phyloP scores from a whole-genome alignment of 2,797 vertebrate genomes.

The Stomatorhinus walkeri region DNA sequence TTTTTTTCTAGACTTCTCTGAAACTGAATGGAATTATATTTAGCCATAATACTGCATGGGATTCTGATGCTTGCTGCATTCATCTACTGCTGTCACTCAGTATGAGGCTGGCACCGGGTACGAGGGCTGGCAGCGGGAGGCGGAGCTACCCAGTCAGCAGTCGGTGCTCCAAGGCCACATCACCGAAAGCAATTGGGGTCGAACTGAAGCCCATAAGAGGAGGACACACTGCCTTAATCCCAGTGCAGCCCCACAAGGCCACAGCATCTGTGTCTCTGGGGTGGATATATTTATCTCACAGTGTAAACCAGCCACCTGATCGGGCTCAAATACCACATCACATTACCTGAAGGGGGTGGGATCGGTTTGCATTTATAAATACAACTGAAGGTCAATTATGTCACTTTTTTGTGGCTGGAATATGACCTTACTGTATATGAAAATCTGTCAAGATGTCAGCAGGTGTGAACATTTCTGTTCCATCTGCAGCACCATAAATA shows the following conservation, averaged over 20 bases:
- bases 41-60: neutral
- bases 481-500: slow-evolving; percentile 31
- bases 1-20: slow-evolving; percentile 54
- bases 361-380: neutral
- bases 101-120: slow-evolving; percentile 29
- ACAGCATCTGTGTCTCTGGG: neutral
- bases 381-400: neutral
- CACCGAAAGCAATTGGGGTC: neutral
- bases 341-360: neutral
- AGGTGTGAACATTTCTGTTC: neutral
- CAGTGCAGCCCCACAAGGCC: neutral
- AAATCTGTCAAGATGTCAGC: neutral
- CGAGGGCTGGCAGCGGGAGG: slow-evolving; percentile 23
- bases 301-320: neutral
- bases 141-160: slow-evolving; percentile 11
- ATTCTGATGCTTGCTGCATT: slow-evolving; percentile 24
- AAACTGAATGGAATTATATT: slow-evolving; percentile 43
- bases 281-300: neutral
- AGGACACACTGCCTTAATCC: neutral
- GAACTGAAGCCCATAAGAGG: neutral
- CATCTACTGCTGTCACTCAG: slow-evolving; percentile 34
- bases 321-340: neutral
- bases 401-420: neutral
- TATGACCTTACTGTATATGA: neutral
- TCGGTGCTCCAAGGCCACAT: no score